These are phyloP conservation scores for Lymantria monacha DNA, from an alignment of 2,888 invertebrate genomes.

Conservation along the genomic window DNA sequence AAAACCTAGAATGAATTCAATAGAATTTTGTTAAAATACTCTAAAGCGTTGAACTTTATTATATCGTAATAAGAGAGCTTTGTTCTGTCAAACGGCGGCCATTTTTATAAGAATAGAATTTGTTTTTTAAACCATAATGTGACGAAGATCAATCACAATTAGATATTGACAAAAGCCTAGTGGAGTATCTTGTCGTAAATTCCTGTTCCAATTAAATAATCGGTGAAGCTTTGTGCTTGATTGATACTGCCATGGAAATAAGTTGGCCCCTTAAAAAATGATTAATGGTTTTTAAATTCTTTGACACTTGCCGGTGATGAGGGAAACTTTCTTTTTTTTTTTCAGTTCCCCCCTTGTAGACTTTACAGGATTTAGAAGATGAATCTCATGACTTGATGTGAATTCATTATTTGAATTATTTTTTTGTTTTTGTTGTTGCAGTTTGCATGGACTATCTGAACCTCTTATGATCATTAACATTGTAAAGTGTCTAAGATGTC, in stretches of 20 bases:
- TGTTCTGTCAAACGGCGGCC: slow-evolving; percentile 1
- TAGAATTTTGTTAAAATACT: not conserved
- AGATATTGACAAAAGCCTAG: slow-evolving; percentile 33
- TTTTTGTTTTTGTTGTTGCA: too few relatives aligned
- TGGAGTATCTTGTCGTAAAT: slow-evolving; percentile 35
- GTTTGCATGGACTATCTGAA: too few relatives aligned
- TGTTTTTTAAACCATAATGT: slow-evolving; percentile 1
- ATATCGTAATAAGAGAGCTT: not conserved
- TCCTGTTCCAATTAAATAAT: slow-evolving; percentile 39
- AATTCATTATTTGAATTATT: too few relatives aligned
- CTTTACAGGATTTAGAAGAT: not conserved
- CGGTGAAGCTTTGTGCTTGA: slow-evolving; percentile 35
- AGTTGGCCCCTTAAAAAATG: slow-evolving; percentile 33
- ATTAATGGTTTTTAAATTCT: slow-evolving; percentile 35
- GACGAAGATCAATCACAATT: slow-evolving; percentile 34
- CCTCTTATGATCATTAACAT: too few relatives aligned
- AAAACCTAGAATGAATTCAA: not conserved
- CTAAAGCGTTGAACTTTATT: not conserved
- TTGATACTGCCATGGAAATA: slow-evolving; percentile 34
- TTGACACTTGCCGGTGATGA: slow-evolving; percentile 16
- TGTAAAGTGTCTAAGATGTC: too few relatives aligned
- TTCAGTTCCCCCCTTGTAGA: not conserved
- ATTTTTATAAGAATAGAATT: slow-evolving; percentile 3
- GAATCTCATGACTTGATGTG: too few relatives aligned
- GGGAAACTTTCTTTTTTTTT: not conserved